Evolutionary conservation across 2,113 vertebrate species (phyloP).

Genomic region (Oophaga pumilio): DNA sequence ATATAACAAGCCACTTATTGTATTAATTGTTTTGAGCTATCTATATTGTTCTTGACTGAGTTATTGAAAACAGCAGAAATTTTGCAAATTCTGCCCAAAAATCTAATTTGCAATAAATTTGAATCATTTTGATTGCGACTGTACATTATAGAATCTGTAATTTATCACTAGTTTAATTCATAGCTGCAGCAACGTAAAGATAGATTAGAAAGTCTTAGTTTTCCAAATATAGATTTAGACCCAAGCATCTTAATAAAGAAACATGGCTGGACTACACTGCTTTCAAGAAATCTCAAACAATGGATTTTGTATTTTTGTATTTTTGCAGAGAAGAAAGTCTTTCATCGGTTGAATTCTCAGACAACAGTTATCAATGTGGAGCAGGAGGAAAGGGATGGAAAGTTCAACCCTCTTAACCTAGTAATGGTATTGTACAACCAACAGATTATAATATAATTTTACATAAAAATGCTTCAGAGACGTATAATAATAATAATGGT

Average conservation of each 20-base stretch:
- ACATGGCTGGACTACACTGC: neutral
- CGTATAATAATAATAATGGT: neutral
- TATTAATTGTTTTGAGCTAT: too few relatives aligned
- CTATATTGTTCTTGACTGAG: too few relatives aligned
- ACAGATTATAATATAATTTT: neutral
- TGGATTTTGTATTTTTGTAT: neutral
- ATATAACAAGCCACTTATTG: too few relatives aligned
- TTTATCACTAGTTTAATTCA: neutral
- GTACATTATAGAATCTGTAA: neutral
- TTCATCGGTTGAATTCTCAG: neutral
- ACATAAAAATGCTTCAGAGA: neutral
- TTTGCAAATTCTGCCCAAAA: too few relatives aligned
- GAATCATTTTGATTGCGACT: too few relatives aligned
- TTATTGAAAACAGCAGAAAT: too few relatives aligned
- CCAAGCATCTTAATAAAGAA: neutral
- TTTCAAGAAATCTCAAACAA: neutral
- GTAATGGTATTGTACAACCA: slow-evolving; percentile 63
- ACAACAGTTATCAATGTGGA: slow-evolving; percentile 5
- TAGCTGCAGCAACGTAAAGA: neutral
- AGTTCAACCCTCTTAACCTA: slow-evolving; percentile 59
- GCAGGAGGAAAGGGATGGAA: slow-evolving; percentile 27
- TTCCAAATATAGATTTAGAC: neutral
- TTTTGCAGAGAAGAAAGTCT: slow-evolving; percentile 19
- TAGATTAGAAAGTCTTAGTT: neutral
- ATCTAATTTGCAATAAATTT: too few relatives aligned